These are phyloP conservation scores for Cottus gobio DNA, from an alignment of 2,113 vertebrate species.

Conservation along the genomic window DNA sequence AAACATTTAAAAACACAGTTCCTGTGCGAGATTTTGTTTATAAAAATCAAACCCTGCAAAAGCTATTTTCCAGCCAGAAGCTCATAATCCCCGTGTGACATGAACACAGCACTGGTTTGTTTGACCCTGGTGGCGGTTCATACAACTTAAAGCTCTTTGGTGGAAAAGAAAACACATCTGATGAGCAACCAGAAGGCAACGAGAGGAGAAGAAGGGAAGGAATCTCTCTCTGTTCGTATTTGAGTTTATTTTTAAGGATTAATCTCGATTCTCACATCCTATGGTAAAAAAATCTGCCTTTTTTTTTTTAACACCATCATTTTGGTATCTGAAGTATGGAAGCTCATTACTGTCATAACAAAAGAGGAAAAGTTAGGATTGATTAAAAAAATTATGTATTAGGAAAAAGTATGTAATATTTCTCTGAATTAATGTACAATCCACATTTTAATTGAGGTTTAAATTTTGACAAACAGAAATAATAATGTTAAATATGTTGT, in stretches of 20 bases:
- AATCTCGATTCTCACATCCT: no score
- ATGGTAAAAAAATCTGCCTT: no score
- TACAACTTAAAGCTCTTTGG: background rate
- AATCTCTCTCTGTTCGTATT: no score
- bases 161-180: background rate
- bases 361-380: background rate
- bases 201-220: background rate
- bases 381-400: background rate
- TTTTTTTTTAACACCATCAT: background rate
- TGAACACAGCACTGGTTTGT: slow-evolving; percentile 55
- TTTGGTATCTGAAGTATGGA: background rate
- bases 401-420: background rate
- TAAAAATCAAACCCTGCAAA: background rate
- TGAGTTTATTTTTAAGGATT: no score
- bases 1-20: background rate
- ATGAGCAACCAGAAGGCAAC: no score
- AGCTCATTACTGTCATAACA: background rate
- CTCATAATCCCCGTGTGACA: background rate
- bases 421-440: background rate
- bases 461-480: background rate
- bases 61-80: background rate
- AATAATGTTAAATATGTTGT: background rate
- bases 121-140: background rate
- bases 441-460: background rate
- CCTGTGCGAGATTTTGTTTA: background rate